Percentiles rank a stretch among this genome's conserved stretches.
Conservation (phyloP, 2,113 vertebrate genomes). For the Myocastor coypus region DNA sequence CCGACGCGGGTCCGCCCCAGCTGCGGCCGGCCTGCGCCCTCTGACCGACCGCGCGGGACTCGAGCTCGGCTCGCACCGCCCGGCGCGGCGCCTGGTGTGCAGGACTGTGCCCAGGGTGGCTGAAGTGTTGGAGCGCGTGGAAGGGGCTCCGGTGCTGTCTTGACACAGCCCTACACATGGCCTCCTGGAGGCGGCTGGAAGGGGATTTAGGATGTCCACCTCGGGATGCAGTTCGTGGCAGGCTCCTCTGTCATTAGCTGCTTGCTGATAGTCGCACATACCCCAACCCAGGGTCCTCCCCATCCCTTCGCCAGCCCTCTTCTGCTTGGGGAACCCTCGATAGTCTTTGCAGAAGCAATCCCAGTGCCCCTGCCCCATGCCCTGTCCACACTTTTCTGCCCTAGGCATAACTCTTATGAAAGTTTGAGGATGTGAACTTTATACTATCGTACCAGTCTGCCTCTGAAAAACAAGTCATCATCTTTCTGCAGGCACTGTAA, state of each 20-base stretch:
- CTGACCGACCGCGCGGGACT: no score
- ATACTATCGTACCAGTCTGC: background rate
- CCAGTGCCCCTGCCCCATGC: background rate
- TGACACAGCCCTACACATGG: no score
- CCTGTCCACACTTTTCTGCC: background rate
- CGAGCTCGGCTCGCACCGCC: no score
- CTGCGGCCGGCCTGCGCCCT: no score
- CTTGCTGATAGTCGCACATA: background rate
- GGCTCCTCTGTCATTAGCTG: background rate
- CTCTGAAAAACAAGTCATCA: background rate
- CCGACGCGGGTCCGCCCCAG: no score
- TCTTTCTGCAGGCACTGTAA: background rate
- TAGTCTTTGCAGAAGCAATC: slow-evolving; percentile 5
- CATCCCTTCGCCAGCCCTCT: background rate
- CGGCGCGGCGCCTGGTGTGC: no score
- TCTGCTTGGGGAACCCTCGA: background rate
- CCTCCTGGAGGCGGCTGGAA: background rate
- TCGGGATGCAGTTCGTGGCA: background rate
- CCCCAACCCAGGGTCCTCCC: fast-evolving
- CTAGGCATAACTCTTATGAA: background rate
- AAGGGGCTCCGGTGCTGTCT: background rate
- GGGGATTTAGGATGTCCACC: background rate
- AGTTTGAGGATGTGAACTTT: slow-evolving; percentile 3
- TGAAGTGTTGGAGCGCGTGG: background rate
- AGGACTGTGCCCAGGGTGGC: background rate